phyloP scores from a whole-genome alignment of 37 sponge, comb jelly and placozoan genomes.

The Halichondria panicea region DNA sequence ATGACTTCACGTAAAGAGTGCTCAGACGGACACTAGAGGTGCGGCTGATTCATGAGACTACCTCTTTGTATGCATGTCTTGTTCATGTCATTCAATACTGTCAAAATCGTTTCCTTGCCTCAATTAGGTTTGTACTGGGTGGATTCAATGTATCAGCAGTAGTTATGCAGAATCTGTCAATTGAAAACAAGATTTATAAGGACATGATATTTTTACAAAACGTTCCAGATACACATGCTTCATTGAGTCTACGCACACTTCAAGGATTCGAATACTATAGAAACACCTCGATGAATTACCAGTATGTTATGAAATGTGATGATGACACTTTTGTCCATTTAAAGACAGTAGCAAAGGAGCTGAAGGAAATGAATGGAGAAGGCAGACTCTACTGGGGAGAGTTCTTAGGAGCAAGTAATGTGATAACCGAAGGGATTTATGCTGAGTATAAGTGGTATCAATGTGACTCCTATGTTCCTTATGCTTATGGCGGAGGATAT shows the following conservation, averaged over 20 bases:
- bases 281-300: background rate
- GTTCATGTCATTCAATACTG: background rate
- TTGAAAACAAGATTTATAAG: conserved; percentile 3
- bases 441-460: conserved; percentile 36
- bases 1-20: too few species aligned
- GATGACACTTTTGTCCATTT: conserved; percentile 54
- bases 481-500: conserved; percentile 61
- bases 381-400: conserved; percentile 59
- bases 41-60: too few species aligned
- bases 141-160: background rate
- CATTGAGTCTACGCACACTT: conserved; percentile 31
- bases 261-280: conserved; percentile 3
- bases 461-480: conserved; percentile 56
- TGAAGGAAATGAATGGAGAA: background rate
- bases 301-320: conserved; percentile 62
- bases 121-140: conserved; percentile 54
- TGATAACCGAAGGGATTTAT: conserved; percentile 15
- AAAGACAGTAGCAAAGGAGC: background rate
- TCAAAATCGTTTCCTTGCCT: background rate
- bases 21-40: too few species aligned
- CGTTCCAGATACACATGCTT: conserved; percentile 28
- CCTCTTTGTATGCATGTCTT: background rate
- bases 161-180: background rate
- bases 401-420: conserved; percentile 9
- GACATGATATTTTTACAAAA: conserved; percentile 46